Evolutionary conservation across 2,888 invertebrate species (phyloP).

Genomic region (Eupithecia abbreviata): DNA sequence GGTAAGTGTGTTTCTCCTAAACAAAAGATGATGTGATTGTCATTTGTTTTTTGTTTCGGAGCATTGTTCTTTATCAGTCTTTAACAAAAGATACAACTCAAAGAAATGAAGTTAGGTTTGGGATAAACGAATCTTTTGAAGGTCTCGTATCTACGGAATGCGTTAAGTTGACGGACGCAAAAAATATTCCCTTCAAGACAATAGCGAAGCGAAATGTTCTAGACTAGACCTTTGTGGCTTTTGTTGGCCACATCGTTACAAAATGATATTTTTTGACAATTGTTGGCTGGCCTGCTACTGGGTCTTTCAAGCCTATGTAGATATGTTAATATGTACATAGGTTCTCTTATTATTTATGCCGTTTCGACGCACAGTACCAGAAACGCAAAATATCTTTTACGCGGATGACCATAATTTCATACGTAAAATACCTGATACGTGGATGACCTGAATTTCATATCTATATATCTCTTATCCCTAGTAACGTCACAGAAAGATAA

Average conservation of each 20-base stretch:
- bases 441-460: too few species aligned
- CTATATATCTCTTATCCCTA: too few species aligned
- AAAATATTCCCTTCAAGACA: background rate
- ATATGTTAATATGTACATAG: background rate
- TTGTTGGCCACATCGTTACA: background rate
- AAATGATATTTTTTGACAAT: background rate
- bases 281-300: background rate
- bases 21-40: background rate
- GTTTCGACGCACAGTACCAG: too few species aligned
- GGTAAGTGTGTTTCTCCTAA: background rate
- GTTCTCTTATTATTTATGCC: too few species aligned
- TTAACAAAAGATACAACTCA: background rate
- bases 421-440: too few species aligned
- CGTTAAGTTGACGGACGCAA: background rate
- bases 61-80: background rate
- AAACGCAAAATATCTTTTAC: too few species aligned
- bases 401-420: too few species aligned
- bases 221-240: background rate
- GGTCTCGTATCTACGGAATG: background rate
- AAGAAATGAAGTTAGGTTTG: background rate
- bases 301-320: background rate
- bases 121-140: background rate
- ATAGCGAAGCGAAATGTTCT: background rate
- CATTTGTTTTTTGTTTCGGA: background rate
- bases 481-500: too few species aligned